Percentiles rank a stretch among this genome's conserved stretches.
Conservation (phyloP, 2,113 vertebrate genomes). For the Charadrius vociferus region DNA sequence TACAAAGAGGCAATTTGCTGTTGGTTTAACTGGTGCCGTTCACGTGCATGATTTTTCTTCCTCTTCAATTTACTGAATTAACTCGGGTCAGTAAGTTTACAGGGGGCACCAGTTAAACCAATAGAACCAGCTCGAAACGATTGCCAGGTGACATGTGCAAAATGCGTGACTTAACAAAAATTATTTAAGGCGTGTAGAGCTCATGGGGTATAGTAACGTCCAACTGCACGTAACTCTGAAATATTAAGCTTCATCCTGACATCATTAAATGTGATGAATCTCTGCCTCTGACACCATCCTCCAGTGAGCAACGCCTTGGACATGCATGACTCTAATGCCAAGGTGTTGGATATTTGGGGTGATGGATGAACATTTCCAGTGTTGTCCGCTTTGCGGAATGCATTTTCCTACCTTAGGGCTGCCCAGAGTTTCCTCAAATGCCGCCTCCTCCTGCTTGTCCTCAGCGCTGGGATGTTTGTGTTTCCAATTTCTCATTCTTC, state of each 20-base stretch:
- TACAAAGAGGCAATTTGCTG: neutral
- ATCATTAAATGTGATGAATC: conserved; percentile 26
- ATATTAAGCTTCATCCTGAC: conserved; percentile 1
- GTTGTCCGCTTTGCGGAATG: neutral
- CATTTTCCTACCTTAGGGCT: neutral
- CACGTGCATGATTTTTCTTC: neutral
- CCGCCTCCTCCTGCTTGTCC: neutral
- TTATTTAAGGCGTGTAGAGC: neutral
- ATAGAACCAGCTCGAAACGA: neutral
- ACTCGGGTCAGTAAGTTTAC: neutral
- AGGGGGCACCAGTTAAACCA: neutral
- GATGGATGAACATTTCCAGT: neutral
- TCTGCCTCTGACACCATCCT: neutral
- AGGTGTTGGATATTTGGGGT: neutral
- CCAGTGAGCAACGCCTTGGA: neutral
- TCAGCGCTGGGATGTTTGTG: neutral
- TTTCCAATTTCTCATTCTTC: neutral
- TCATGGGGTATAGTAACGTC: neutral
- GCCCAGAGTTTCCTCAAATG: neutral
- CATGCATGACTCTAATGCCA: neutral
- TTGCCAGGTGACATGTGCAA: neutral
- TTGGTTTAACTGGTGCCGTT: neutral
- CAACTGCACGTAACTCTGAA: conserved; percentile 20
- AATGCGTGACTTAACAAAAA: conserved; percentile 1
- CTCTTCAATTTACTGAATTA: neutral